Percentiles rank a stretch among this genome's conserved stretches.
Conservation (phyloP, 2,797 vertebrate genomes). For the Xenentodon cancila region DNA sequence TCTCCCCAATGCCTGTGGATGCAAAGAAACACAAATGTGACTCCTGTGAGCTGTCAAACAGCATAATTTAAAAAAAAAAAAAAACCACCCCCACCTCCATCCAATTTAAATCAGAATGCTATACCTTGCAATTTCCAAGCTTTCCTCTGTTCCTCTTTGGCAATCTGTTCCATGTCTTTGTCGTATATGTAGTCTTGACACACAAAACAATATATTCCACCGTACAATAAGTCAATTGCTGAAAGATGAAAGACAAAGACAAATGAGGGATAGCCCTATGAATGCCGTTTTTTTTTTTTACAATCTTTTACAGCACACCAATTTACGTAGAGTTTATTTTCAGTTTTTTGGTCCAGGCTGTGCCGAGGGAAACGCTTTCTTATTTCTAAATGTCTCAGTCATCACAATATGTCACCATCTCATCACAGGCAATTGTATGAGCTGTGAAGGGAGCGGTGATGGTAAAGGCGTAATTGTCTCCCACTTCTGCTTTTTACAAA, state of each 20-base stretch:
- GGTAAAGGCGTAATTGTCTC: constrained; percentile 48
- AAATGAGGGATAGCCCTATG: constrained; percentile 32
- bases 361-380: constrained; percentile 26
- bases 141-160: constrained; percentile 99
- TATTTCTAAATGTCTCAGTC: constrained; percentile 10
- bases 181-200: constrained; percentile 99
- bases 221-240: constrained; percentile 98
- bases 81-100: constrained; percentile 1
- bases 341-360: constrained; percentile 8
- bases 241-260: constrained; percentile 50
- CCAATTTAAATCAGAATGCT: constrained; percentile 11
- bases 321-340: constrained; percentile 18
- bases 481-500: constrained; percentile 48
- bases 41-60: background rate
- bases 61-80: constrained; percentile 10
- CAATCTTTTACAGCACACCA: constrained; percentile 38
- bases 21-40: constrained; percentile 36
- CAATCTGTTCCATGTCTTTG: constrained; percentile 99
- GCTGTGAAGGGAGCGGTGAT: constrained; percentile 30
- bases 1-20: constrained; percentile 92
- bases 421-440: constrained; percentile 29
- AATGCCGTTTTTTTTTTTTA: no score
- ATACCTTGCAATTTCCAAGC: constrained; percentile 99
- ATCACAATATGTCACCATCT: constrained; percentile 17
- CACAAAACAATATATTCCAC: constrained; percentile 99